These are phyloP conservation scores for Mixornis gularis DNA, from an alignment of 2,113 vertebrate species.

Conservation along the genomic window DNA sequence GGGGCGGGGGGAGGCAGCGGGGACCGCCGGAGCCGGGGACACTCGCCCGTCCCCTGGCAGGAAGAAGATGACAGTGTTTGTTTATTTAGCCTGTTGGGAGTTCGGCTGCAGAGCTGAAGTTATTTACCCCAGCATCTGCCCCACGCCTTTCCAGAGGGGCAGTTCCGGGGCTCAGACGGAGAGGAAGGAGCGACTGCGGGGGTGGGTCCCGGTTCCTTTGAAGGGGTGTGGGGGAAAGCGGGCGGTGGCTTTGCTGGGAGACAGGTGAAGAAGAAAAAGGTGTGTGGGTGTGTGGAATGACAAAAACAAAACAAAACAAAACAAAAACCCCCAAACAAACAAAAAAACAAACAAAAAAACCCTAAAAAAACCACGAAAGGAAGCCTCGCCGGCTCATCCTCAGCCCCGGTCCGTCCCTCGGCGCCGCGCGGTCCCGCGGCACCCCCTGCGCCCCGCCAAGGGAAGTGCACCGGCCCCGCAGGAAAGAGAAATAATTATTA, in stretches of 20 bases:
- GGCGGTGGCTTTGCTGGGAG: not conserved
- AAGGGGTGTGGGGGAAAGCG: not conserved
- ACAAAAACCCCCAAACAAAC: no score
- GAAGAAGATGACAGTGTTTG: not conserved
- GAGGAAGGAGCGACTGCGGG: not conserved
- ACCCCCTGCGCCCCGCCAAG: slow-evolving; percentile 40
- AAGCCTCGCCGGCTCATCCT: not conserved
- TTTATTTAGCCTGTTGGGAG: not conserved
- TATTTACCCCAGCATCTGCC: not conserved
- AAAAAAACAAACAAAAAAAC: no score
- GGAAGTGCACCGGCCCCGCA: slow-evolving; percentile 2
- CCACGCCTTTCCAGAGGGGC: not conserved
- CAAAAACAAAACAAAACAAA: not conserved
- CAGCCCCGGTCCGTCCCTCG: not conserved
- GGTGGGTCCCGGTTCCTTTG: not conserved
- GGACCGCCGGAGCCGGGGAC: not conserved
- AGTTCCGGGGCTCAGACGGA: not conserved
- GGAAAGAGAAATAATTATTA: no score
- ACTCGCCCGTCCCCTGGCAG: not conserved
- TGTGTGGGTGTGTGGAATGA: no score
- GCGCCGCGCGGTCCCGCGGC: slow-evolving; percentile 33
- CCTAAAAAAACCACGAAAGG: no score
- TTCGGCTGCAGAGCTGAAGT: not conserved
- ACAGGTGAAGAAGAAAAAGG: not conserved
- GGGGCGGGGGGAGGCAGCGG: not conserved